Base-by-base conservation (phyloP, 2,888 invertebrate genomes). In the Caenorhabditis sp. region DNA sequence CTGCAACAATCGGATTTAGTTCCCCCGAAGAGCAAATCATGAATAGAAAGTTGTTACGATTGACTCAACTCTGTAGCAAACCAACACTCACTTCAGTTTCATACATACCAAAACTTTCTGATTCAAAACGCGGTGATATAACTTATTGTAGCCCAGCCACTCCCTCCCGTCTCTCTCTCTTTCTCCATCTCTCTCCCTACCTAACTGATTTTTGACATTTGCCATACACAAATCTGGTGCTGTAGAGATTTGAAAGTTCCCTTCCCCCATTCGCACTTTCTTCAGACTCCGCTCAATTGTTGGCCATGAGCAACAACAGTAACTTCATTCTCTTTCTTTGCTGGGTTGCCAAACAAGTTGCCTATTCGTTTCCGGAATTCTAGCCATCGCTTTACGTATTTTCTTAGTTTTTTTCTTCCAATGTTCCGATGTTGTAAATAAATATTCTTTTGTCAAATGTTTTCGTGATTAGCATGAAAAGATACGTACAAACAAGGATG, bases 1-100 rank as follows among this genome's bases (percentile, higher is more conserved):
- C 82, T 85, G 22, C 85, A 86, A 63, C 86, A 86, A 75, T 80
- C 82, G 8, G 86, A 86, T 77, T 77, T 85, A 22, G 82, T 85
- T 55, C 77, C 78, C 1, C 66, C 53, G 20, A 71, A 72, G 24
- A 63, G n/a, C 53, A 63, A 59, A 48, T 56, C 59, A 45, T 59
- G 17, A 66, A 45, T 32, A 43, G 24, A 20, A 27, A 7, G 17
- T 39, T 39, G 17, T 22, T 22, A 53, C 32, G 5, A 15, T 13
- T 22, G 26, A 17, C 17, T 11, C 9, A 37, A n/a, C n/a, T n/a
- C n/a, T n/a, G n/a, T n/a, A 35, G 24, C 32, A 27, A 39, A 50
- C n/a, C 22, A n/a, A 55, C 22, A 41, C 46, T 62, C 24, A 35
- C 43, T 72, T 66, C 73, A 73, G 73, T 73, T 65, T 59, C 39